Evolutionary conservation across 2,888 invertebrate species (phyloP), one percentile per base, ranked within the genome.

Genomic region (Caenorhabditis panamensis): DNA sequence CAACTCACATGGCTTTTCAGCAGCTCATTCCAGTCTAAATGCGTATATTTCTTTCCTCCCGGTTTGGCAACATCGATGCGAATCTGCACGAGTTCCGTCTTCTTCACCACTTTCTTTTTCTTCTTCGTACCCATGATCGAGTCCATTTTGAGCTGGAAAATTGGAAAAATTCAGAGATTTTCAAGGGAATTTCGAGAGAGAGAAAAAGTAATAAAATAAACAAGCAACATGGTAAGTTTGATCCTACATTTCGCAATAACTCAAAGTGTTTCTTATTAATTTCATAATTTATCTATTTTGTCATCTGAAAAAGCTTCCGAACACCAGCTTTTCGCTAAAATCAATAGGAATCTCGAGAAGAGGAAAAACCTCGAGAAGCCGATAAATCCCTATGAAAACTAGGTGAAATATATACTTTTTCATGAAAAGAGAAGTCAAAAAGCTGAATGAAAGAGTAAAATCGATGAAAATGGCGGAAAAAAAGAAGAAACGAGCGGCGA

Each of bases 31-130:
- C 36, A 75, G 54, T 79, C 79, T 18, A 61, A 20, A 44, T 79
- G 73, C 8, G 69, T 69, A 20, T 79, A 79, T 44, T 75, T 79
- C 16, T 73, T 69, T 13, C 75, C 67, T n/a, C 79, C 79, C 24
- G 79, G 63, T 41, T 79, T 73, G 37, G 63, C 41, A 1, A 67
- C 44, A 2, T 20, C 41, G 22, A 79, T 41, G 1, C 59, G 36
- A 36, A 79, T 49, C 24, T 62, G 64, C 16, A 79, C 41, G 2
- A 64, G 24, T 26, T 73, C 61, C 16, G 26, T 59, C 37, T 78
- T 61, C 26, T 20, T 22, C 41, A n/a, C 49, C 26, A 37, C 59
- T 63, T 73, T 73, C 63, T 68, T 75, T 44, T 79, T 79, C 44
- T 67, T 67, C 37, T 68, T 63, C 16, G 44, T 58, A 18, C 78